Conservation (phyloP, 2,888 invertebrate species). For the Tortrix viridana region DNA sequence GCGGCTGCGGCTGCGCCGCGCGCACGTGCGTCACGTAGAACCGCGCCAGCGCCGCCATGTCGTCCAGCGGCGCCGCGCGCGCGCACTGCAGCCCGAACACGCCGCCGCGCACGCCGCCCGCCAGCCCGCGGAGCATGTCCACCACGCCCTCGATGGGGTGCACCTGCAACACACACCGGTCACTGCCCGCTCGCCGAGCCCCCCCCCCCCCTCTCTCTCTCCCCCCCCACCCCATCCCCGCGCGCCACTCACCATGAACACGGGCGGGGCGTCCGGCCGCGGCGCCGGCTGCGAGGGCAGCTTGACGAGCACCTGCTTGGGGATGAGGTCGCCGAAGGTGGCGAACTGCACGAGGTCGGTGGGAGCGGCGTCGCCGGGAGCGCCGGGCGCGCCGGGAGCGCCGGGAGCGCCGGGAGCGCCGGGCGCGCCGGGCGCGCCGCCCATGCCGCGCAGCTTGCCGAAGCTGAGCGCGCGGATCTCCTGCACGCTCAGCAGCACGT, state of each 20-base stretch:
- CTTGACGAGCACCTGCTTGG: conserved; percentile 88
- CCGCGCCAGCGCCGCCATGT: conserved; percentile 88
- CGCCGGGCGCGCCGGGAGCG: conserved; percentile 50
- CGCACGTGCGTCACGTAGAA: conserved; percentile 90
- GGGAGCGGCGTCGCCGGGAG: conserved; percentile 63
- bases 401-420: conserved; percentile 45
- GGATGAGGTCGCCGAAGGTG: conserved; percentile 87
- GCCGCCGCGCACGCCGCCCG: conserved; percentile 88
- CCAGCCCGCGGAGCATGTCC: conserved; percentile 88
- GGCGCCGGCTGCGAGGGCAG: conserved; percentile 83
- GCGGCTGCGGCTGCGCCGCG: conserved; percentile 90
- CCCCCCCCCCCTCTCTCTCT: not conserved
- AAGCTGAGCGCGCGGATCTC: conserved; percentile 95
- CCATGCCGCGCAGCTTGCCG: conserved; percentile 87
- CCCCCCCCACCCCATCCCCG: conserved; percentile 15
- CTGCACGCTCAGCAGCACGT: conserved; percentile 94
- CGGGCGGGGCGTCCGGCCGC: conserved; percentile 70
- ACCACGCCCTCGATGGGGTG: conserved; percentile 96
- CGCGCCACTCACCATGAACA: conserved; percentile 82
- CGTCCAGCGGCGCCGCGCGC: conserved; percentile 87
- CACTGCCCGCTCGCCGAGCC: conserved; percentile 11
- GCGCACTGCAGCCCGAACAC: conserved; percentile 97
- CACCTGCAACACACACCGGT: conserved; percentile 58
- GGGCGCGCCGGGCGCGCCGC: conserved; percentile 54
- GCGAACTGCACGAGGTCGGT: conserved; percentile 75